phyloP scores from a whole-genome alignment of 1,140 invertebrate species.

The Apis laboriosa region DNA sequence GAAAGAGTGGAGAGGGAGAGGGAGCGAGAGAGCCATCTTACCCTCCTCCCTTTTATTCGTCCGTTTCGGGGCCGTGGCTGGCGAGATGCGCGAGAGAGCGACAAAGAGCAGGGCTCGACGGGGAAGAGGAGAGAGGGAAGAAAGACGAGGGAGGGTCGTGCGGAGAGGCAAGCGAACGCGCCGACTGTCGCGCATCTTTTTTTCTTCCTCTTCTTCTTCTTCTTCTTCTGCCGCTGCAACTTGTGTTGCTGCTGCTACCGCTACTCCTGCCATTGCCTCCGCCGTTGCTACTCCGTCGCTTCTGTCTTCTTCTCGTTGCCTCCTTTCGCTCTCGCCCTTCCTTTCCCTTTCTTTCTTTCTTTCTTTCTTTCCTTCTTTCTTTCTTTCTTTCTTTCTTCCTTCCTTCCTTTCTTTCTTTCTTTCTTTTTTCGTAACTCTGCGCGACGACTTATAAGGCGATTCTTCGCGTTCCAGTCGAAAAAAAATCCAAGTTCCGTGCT shows the following conservation, averaged over 20 bases:
- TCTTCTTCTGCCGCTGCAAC: constrained; percentile 58
- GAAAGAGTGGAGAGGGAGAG: background rate
- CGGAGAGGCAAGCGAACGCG: constrained; percentile 50
- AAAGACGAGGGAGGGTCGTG: constrained; percentile 9
- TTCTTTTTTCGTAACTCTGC: constrained; percentile 64
- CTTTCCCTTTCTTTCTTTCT: background rate
- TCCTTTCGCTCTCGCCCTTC: constrained; percentile 27
- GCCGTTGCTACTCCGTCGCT: constrained; percentile 35
- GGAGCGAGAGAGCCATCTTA: constrained; percentile 2
- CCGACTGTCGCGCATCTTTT: constrained; percentile 69
- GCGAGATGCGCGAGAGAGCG: constrained; percentile 47
- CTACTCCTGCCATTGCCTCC: constrained; percentile 28
- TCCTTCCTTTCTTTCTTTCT: constrained; percentile 54
- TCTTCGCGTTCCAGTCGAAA: constrained; percentile 74
- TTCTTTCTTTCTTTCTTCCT: constrained; percentile 22
- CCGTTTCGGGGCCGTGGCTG: constrained; percentile 53
- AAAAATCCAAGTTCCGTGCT: constrained; percentile 65
- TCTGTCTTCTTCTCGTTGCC: constrained; percentile 25
- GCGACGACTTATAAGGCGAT: constrained; percentile 77
- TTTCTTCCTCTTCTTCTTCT: constrained; percentile 51
- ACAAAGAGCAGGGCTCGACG: constrained; percentile 43
- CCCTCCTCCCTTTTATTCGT: constrained; percentile 53
- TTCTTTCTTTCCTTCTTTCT: constrained; percentile 17
- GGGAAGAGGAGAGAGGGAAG: constrained; percentile 32
- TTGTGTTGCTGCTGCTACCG: constrained; percentile 48